Evolutionary conservation across 2,113 vertebrate species (phyloP).

Genomic region (Glaucidium brasilianum): DNA sequence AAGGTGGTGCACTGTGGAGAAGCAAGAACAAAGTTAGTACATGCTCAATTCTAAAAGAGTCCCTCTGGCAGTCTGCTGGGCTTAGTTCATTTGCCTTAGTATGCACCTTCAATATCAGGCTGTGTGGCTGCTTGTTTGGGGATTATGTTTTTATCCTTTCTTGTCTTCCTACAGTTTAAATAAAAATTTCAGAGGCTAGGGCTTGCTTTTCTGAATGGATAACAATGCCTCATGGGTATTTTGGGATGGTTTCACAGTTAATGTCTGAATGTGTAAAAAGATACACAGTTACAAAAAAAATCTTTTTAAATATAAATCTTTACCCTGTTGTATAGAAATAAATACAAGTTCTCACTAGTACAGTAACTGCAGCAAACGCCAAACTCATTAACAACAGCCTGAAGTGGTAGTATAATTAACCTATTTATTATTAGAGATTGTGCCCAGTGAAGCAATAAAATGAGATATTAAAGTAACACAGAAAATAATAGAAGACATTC

Average conservation of each 20-base stretch:
- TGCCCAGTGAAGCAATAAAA: not conserved
- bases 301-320: not conserved
- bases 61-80: not conserved
- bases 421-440: not conserved
- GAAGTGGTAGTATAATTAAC: not conserved
- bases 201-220: not conserved
- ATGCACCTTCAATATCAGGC: not conserved
- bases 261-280: not conserved
- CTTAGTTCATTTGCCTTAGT: not conserved
- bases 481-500: not conserved
- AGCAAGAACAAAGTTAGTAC: not conserved
- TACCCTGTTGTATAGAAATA: not conserved
- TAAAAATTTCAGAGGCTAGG: not conserved
- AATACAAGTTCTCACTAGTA: not conserved
- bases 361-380: not conserved
- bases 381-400: not conserved
- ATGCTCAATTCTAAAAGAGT: not conserved
- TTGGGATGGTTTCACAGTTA: not conserved
- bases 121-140: not conserved
- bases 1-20: not conserved
- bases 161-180: not conserved
- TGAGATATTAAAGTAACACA: not conserved
- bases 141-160: not conserved
- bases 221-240: not conserved
- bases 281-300: not conserved